Evolutionary conservation across 2,797 vertebrate genomes (phyloP).

Genomic region (Myripristis jacobus): DNA sequence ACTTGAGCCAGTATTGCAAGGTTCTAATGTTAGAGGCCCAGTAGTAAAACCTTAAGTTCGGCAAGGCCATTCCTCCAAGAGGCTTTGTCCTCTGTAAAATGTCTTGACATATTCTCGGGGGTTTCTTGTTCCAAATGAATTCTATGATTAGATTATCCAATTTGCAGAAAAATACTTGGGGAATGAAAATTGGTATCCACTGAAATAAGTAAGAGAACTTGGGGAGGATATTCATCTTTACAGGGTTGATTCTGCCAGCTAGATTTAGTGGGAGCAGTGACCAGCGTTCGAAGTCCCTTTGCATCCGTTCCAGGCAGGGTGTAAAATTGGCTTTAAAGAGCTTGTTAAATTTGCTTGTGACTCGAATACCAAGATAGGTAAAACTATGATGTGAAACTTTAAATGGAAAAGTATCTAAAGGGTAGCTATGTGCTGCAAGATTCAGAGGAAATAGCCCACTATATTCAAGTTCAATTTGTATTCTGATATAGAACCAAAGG

Average conservation of each 20-base stretch:
- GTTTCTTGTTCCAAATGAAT: conserved; percentile 31
- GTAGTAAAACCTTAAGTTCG: no score
- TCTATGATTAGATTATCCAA: neutral
- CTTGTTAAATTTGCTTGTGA: no score
- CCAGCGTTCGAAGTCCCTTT: neutral
- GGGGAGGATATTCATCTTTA: neutral
- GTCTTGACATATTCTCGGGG: neutral
- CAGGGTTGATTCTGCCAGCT: neutral
- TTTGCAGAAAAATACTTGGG: neutral
- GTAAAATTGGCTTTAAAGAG: no score
- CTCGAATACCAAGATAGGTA: conserved; percentile 2
- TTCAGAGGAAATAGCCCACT: no score
- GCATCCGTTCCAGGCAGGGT: no score
- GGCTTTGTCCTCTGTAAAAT: neutral
- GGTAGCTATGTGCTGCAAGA: neutral
- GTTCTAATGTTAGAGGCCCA: neutral
- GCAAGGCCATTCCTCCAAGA: neutral
- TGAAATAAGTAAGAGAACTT: neutral
- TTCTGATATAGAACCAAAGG: conserved; percentile 3
- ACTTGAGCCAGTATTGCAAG: conserved; percentile 8
- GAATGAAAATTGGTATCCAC: neutral
- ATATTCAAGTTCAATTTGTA: conserved; percentile 1
- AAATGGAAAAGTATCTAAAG: conserved; percentile 5
- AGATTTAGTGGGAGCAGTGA: conserved; percentile 2
- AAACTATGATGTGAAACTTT: neutral